Evolutionary conservation across 2,113 vertebrate genomes (phyloP).

Genomic region (Tachuris rubrigastra): DNA sequence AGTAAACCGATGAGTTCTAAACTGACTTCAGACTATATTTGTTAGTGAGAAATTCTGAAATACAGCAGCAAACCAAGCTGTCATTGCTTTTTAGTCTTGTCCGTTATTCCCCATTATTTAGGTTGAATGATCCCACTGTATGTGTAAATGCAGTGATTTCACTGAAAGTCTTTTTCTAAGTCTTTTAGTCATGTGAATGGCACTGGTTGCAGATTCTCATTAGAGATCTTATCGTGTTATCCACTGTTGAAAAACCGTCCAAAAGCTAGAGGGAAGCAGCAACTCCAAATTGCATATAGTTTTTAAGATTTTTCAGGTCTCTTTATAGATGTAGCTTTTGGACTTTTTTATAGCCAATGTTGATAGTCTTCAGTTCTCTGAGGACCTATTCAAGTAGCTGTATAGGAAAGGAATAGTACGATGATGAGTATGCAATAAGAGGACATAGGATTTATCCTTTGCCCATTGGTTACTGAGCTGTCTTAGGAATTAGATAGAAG

Average conservation of each 20-base stretch:
- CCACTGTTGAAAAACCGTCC: neutral
- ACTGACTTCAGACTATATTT: neutral
- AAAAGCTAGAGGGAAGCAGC: neutral
- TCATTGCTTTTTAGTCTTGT: neutral
- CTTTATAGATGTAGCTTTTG: neutral
- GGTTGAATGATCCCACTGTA: neutral
- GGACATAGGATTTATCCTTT: neutral
- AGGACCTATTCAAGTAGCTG: neutral
- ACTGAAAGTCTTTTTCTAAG: neutral
- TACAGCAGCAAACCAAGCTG: neutral
- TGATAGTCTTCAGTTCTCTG: neutral
- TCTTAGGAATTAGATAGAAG: neutral
- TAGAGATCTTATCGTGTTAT: neutral
- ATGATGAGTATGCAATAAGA: neutral
- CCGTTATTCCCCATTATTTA: neutral
- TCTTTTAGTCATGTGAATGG: neutral
- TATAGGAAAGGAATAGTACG: neutral
- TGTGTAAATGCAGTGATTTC: neutral
- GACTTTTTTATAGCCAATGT: neutral
- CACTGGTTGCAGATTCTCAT: neutral
- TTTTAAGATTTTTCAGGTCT: neutral
- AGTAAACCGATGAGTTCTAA: neutral
- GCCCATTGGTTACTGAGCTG: accelerated
- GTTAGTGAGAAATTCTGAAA: neutral
- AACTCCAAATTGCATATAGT: neutral